phyloP scores from a whole-genome alignment of 1,140 invertebrate genomes.

The Eupristina koningsbergeri region DNA sequence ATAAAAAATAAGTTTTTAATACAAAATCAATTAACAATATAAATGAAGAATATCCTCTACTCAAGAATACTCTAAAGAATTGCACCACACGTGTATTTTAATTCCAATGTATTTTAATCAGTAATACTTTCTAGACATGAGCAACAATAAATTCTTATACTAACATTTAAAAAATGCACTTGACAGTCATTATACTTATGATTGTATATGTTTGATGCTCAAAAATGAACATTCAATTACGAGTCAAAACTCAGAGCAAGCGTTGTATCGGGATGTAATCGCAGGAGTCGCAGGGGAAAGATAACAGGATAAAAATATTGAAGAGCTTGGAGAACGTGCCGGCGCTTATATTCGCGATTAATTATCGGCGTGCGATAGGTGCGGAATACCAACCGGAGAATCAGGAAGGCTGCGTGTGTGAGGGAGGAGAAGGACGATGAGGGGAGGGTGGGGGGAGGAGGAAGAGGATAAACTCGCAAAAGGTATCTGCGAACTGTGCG shows the following conservation, averaged over 20 bases:
- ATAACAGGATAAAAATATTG: background rate
- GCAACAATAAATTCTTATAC: background rate
- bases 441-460: too few species aligned
- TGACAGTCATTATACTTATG: too few species aligned
- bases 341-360: slow-evolving; percentile 18
- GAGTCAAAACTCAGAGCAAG: background rate
- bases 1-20: too few species aligned
- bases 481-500: slow-evolving; percentile 11
- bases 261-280: background rate
- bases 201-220: background rate
- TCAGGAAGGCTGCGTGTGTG: background rate
- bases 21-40: too few species aligned
- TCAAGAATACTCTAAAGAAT: too few species aligned
- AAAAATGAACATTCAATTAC: background rate
- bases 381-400: slow-evolving; percentile 12
- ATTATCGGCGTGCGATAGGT: slow-evolving; percentile 12
- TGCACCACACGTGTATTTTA: too few species aligned
- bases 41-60: too few species aligned
- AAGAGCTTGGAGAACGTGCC: background rate
- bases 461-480: background rate
- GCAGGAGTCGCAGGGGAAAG: background rate
- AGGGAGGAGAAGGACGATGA: too few species aligned
- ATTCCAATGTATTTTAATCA: background rate
- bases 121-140: background rate
- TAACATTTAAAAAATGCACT: too few species aligned